These are phyloP conservation scores for Meteorus cinctellus DNA, from an alignment of 2,888 invertebrate genomes.

Conservation along the genomic window DNA sequence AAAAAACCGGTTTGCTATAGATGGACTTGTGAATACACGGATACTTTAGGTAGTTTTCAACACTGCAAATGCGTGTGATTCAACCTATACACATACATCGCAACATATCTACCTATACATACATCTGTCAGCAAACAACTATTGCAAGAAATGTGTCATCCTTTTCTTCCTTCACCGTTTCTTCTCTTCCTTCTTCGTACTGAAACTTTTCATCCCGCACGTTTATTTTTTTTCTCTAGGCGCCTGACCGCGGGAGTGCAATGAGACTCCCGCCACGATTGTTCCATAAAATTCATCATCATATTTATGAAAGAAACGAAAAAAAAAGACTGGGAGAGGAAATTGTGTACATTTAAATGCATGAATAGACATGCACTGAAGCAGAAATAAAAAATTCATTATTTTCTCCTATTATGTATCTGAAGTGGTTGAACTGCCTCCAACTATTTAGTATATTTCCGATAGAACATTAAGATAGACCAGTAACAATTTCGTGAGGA, in stretches of 20 bases:
- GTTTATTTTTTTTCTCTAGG: constrained; percentile 1
- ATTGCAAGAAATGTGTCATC: not conserved
- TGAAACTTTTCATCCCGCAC: constrained; percentile 4
- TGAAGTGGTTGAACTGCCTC: too few species aligned
- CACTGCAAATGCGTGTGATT: constrained; percentile 31
- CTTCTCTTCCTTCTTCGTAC: not conserved
- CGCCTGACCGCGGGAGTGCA: constrained; percentile 4
- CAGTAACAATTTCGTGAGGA: too few species aligned
- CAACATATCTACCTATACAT: not conserved
- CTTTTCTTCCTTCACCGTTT: too few species aligned
- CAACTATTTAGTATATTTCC: too few species aligned
- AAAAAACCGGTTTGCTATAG: constrained; percentile 28
- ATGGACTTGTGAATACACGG: constrained; percentile 6
- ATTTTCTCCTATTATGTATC: too few species aligned
- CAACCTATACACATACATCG: constrained; percentile 14
- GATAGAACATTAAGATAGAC: too few species aligned
- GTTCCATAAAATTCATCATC: constrained; percentile 7
- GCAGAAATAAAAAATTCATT: too few species aligned
- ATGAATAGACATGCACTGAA: too few species aligned
- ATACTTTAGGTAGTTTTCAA: constrained; percentile 26
- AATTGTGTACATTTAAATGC: not conserved
- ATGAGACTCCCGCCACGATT: constrained; percentile 1
- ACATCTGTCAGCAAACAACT: constrained; percentile 16
- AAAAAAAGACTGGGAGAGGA: not conserved
- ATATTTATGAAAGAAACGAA: not conserved